phyloP scores from a whole-genome alignment of 2,113 vertebrate species.

The human (Homo sapiens) region DNA sequence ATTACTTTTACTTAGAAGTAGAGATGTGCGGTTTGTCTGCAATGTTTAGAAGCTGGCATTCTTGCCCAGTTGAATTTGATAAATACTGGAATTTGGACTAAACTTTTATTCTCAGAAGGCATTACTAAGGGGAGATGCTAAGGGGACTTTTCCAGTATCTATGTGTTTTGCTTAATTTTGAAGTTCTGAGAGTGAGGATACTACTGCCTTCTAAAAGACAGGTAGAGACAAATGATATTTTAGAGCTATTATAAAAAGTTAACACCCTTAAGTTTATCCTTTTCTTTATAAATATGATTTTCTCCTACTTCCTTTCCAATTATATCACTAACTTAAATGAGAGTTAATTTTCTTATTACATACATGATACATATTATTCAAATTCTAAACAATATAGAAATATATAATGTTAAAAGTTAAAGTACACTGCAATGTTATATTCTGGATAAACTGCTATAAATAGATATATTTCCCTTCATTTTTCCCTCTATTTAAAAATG shows the following conservation, averaged over 20 bases:
- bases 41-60: background rate
- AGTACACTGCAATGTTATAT: background rate
- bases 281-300: conserved; percentile 12
- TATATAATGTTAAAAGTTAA: conserved; percentile 22
- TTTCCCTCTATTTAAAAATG: background rate
- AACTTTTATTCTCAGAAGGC: background rate
- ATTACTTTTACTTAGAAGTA: conserved; percentile 9
- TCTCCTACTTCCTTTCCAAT: background rate
- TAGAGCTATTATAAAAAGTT: background rate
- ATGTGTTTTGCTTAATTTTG: conserved; percentile 6
- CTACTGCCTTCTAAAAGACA: background rate
- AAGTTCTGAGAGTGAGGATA: conserved; percentile 7
- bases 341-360: conserved; percentile 35
- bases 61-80: conserved; percentile 5
- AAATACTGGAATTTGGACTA: background rate
- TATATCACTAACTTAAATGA: background rate
- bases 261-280: background rate
- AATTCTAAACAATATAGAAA: background rate
- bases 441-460: conserved; percentile 25
- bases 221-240: background rate
- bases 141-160: background rate
- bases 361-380: background rate
- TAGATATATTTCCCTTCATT: background rate
- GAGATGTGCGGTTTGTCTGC: background rate
- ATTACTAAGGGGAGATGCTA: background rate